Percentiles rank a stretch among this genome's conserved stretches.
Conservation (phyloP, 2,113 vertebrate genomes). For the Pelecanus crispus region DNA sequence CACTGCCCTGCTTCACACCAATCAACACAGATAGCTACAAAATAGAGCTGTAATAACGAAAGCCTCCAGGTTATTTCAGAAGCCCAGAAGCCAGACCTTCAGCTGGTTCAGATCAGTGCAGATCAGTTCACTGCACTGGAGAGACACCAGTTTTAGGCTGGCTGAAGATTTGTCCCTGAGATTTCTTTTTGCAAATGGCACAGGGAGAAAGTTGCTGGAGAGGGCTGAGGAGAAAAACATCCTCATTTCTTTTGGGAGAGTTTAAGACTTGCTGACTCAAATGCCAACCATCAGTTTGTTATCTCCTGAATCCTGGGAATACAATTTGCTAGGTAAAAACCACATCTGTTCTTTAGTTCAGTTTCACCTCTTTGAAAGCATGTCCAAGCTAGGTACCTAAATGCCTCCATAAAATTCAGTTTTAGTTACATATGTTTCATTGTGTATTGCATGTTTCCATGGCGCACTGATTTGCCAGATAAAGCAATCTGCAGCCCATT, state of each 20-base stretch:
- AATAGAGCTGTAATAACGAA: constrained; percentile 25
- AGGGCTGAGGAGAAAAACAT: background rate
- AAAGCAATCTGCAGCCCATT: constrained; percentile 52
- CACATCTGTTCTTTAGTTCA: constrained; percentile 32
- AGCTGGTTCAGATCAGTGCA: background rate
- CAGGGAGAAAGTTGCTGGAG: background rate
- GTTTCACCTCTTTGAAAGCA: constrained; percentile 9
- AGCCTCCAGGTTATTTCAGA: background rate
- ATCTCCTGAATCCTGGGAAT: background rate
- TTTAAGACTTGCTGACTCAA: constrained; percentile 10
- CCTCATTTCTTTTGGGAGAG: background rate
- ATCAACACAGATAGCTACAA: background rate
- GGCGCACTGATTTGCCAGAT: constrained; percentile 40
- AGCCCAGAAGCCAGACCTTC: background rate
- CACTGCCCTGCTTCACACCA: background rate
- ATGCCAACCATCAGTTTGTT: background rate
- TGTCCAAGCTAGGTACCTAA: constrained; percentile 30
- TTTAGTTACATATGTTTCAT: constrained; percentile 54
- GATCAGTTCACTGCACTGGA: background rate
- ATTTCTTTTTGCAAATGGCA: background rate
- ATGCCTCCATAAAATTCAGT: constrained; percentile 25
- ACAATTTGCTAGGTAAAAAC: background rate
- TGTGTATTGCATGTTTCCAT: constrained; percentile 44
- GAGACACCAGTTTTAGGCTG: background rate
- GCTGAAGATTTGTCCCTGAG: background rate